Evolutionary conservation across 2,888 invertebrate species (phyloP).

Genomic region (Noctua fimbriata): DNA sequence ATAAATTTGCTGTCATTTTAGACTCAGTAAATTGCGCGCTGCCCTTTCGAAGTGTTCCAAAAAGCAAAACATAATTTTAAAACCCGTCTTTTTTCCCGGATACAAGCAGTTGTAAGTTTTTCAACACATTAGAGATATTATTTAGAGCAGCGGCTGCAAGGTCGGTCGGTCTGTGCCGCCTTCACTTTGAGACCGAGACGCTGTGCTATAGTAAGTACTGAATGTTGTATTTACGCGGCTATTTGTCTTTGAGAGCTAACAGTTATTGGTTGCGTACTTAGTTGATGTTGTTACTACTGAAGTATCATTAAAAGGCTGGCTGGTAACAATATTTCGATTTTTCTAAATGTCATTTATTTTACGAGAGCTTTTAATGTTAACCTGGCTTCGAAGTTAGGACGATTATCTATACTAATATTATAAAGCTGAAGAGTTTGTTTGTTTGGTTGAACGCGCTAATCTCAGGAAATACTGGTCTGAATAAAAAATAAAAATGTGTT

Average conservation of each 20-base stretch:
- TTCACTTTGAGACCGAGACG: conserved; percentile 57
- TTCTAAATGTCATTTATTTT: neutral
- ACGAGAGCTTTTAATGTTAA: neutral
- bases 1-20: neutral
- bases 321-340: neutral
- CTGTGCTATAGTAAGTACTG: conserved; percentile 20
- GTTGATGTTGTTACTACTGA: neutral
- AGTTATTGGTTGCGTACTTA: neutral
- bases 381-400: neutral
- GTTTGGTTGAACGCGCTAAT: too few relatives aligned
- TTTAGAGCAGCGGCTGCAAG: conserved; percentile 59
- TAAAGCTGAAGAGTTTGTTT: too few relatives aligned
- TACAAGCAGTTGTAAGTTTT: conserved; percentile 47
- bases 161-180: conserved; percentile 54
- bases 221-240: conserved; percentile 29
- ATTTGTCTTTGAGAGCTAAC: conserved; percentile 37
- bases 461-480: too few relatives aligned
- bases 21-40: neutral
- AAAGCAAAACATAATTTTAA: conserved; percentile 17
- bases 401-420: too few relatives aligned
- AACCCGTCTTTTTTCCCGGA: conserved; percentile 61
- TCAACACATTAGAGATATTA: conserved; percentile 59
- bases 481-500: too few relatives aligned
- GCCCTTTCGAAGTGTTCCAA: conserved; percentile 18
- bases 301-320: neutral